Evolutionary conservation across 2,888 invertebrate species (phyloP), one percentile per base, ranked within the genome.

Genomic region (Pammene fasciana): DNA sequence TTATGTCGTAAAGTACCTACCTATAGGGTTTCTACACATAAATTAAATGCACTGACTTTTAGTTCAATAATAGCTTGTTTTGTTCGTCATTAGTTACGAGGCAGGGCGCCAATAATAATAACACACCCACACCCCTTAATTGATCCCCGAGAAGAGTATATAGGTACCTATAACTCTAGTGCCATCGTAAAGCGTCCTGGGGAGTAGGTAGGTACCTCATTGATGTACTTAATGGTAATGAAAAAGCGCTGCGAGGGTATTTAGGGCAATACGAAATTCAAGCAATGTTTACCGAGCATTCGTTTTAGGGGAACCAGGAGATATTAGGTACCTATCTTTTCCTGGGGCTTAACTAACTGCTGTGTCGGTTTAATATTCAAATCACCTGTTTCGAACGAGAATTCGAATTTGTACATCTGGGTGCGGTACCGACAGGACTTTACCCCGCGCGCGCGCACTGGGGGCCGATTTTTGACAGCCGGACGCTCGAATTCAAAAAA

Each of bases 21-120:
- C 6, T 8, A 6, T 36, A 36, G 7, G 36, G 10, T 10, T 41
- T 2, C 9, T 41, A n/a, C n/a, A 60, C n/a, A 2, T 60, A 16
- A 34, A 48, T 0, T 16, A 38, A 48, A 36, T 61, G 14, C 50
- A 50, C 13, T 38, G 38, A 50, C 61, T 61, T 61, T 61, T 50
- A 61, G 18, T 50, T 11, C 14, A 61, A 38, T 57, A 41, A 50
- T 62, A 52, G 41, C 50, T 26, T 52, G 38, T 41, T 26, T 38
- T 52, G 38, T 62, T 26, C 34, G 13, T 56, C 56, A 56, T 65
- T 41, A 67, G 43, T 26, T 26, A 16, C 52, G 16, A 18, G 59
- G 16, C 60, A 59, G 59, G 67, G 60, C 8, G 65, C 65, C 65
- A 66, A 66, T 66, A 66, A 65, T 36, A 59, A 54, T 55, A 55